These are phyloP conservation scores for Melanotaenia nigrans DNA, from an alignment of 2,797 vertebrate genomes.

Conservation along the genomic window DNA sequence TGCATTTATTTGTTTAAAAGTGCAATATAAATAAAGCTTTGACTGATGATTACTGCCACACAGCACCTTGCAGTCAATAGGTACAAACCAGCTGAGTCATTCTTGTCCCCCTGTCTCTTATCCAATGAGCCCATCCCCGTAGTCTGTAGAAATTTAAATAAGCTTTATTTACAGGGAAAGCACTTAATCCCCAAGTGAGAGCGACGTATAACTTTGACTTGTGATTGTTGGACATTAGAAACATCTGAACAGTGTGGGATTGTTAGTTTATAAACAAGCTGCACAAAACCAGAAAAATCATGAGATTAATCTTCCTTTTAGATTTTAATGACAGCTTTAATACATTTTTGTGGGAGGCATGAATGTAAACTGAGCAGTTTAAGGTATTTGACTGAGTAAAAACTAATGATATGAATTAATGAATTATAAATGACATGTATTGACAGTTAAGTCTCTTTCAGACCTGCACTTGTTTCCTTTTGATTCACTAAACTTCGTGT, in stretches of 20 bases:
- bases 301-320: background rate
- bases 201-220: background rate
- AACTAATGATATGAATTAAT: background rate
- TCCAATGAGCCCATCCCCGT: background rate
- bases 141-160: background rate
- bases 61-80: background rate
- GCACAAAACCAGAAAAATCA: background rate
- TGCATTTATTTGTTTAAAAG: too few species aligned
- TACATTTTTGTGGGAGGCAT: background rate
- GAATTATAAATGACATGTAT: background rate
- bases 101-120: background rate
- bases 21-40: too few species aligned
- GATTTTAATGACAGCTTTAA: too few species aligned
- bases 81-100: constrained; percentile 3
- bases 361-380: background rate
- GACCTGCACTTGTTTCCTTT: background rate
- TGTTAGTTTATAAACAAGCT: background rate
- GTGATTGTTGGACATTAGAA: too few species aligned
- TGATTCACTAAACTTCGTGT: background rate
- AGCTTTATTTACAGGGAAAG: constrained; percentile 5
- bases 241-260: too few species aligned
- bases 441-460: background rate
- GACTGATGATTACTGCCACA: background rate
- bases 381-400: background rate
- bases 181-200: background rate